phyloP scores from a whole-genome alignment of 2,113 vertebrate genomes.

The Lagenorhynchus albirostris region DNA sequence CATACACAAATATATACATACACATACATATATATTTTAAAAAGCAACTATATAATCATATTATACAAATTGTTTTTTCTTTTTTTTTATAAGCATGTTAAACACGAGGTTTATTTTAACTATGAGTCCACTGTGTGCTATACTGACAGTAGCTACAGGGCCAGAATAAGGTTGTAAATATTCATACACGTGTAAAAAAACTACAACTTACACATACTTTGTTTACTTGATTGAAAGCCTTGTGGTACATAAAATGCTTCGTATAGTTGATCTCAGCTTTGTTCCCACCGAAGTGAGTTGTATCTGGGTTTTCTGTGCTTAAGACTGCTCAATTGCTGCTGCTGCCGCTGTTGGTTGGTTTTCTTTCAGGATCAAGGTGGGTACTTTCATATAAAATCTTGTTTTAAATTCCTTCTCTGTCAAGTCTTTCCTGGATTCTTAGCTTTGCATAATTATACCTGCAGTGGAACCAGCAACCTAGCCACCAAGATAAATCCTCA shows the following conservation, averaged over 20 bases:
- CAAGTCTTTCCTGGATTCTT: constrained; percentile 83
- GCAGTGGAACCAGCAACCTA: constrained; percentile 89
- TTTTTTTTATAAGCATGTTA: not conserved
- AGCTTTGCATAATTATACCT: constrained; percentile 86
- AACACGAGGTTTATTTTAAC: not conserved
- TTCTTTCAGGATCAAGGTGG: constrained; percentile 81
- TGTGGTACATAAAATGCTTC: not conserved
- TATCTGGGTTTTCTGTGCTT: not conserved
- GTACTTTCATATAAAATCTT: constrained; percentile 87
- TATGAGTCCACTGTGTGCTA: not conserved
- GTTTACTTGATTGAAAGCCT: not conserved
- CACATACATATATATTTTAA: not conserved
- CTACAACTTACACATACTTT: not conserved
- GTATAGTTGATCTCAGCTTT: not conserved
- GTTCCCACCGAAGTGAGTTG: not conserved
- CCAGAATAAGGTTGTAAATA: not conserved
- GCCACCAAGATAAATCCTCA: constrained; percentile 87
- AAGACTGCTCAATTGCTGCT: constrained; percentile 43
- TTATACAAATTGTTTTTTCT: not conserved
- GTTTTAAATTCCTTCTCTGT: constrained; percentile 86
- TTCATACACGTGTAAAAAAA: not conserved
- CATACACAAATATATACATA: not conserved
- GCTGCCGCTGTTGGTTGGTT: not conserved
- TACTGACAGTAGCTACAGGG: not conserved
- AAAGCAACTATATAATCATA: not conserved